Conservation (phyloP, 2,797 vertebrate species). For the Sebastes diploproa region DNA sequence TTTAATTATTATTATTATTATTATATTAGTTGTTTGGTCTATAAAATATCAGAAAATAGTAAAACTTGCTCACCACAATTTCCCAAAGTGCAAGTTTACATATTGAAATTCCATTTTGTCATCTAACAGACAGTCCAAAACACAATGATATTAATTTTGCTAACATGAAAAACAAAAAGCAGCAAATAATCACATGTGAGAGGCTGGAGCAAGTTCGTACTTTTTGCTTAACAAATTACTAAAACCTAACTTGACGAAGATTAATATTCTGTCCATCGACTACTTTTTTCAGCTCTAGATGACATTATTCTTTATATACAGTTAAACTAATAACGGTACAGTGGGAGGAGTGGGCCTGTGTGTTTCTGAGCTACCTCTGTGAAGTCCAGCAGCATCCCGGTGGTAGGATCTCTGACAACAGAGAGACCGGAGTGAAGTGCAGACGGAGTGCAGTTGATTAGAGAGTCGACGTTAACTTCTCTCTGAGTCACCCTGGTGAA, state of each 20-base stretch:
- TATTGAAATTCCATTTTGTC: neutral
- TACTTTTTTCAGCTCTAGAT: neutral
- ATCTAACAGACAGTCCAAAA: neutral
- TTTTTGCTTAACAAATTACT: neutral
- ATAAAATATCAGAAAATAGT: neutral
- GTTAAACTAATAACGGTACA: neutral
- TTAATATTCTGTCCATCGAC: neutral
- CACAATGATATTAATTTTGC: neutral
- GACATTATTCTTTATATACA: neutral
- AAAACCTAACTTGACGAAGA: neutral
- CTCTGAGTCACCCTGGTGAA: conserved; percentile 79
- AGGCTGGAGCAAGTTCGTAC: neutral
- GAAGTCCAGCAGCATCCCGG: conserved; percentile 89
- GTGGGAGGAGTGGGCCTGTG: rapidly evolving
- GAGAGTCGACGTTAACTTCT: conserved; percentile 77
- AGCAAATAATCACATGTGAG: neutral
- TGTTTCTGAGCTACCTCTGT: conserved; percentile 82
- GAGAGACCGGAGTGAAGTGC: conserved; percentile 87
- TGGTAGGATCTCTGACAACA: conserved; percentile 90
- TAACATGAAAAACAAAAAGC: no score
- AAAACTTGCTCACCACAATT: neutral
- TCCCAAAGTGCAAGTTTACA: neutral
- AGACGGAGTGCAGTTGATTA: conserved; percentile 78
- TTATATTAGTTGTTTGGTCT: neutral
- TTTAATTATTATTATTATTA: neutral